Percentiles rank a stretch among this genome's conserved stretches.
Conservation (phyloP, 2,797 vertebrate species). For the Neosalanx taihuensis region DNA sequence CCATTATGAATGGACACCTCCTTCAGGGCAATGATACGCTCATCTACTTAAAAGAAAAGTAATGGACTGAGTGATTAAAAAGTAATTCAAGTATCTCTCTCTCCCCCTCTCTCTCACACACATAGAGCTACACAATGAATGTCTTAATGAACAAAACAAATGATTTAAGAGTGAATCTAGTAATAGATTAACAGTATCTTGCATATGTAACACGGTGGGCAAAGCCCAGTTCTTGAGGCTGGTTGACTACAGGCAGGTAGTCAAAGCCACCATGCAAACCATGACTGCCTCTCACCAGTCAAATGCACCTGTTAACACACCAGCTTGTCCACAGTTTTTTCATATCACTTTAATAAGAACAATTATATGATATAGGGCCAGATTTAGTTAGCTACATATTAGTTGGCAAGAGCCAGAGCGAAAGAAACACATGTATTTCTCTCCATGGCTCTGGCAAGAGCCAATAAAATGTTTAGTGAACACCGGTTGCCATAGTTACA, state of each 20-base stretch:
- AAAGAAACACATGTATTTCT: background rate
- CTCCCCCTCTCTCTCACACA: background rate
- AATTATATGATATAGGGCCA: background rate
- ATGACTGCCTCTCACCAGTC: conserved; percentile 25
- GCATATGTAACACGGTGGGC: no score
- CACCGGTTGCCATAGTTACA: background rate
- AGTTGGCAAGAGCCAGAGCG: background rate
- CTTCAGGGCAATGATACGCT: conserved; percentile 23
- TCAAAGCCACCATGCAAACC: no score
- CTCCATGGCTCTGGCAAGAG: background rate
- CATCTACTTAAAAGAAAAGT: background rate
- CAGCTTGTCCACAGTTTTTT: background rate
- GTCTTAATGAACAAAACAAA: no score
- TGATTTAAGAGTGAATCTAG: no score
- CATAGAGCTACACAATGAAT: background rate
- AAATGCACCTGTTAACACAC: conserved; percentile 38
- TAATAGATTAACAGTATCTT: no score
- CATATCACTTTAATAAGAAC: background rate
- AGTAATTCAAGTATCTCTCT: background rate
- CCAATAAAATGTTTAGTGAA: background rate
- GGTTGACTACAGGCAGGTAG: no score
- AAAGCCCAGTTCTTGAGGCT: no score
- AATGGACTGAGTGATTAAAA: background rate
- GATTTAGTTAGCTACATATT: background rate
- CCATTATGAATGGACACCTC: conserved; percentile 55